Percentiles rank a stretch among this genome's conserved stretches.
Conservation (phyloP, 2,888 invertebrate species). For the Linyphia triangularis region DNA sequence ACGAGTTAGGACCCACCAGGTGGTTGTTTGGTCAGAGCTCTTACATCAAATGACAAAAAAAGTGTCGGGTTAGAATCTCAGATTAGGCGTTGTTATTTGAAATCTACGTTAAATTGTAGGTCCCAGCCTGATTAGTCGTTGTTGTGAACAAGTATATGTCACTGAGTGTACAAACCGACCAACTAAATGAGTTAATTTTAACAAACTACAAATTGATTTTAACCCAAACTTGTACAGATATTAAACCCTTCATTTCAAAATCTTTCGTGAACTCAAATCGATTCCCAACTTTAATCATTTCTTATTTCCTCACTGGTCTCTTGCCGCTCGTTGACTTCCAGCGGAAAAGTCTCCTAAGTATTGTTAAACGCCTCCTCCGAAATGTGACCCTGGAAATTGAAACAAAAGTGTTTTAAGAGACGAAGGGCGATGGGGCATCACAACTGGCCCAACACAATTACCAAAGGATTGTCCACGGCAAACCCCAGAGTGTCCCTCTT, state of each 20-base stretch:
- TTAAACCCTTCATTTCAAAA: background rate
- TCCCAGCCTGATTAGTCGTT: too few relatives aligned
- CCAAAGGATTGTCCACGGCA: conserved; percentile 11
- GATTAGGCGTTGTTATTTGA: too few relatives aligned
- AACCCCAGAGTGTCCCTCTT: conserved; percentile 8
- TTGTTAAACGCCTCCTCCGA: background rate
- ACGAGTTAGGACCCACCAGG: too few relatives aligned
- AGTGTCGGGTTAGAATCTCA: too few relatives aligned
- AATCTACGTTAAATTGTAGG: too few relatives aligned
- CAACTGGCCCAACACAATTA: conserved; percentile 56
- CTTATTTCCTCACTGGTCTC: background rate
- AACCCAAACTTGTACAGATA: background rate
- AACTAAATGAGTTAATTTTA: too few relatives aligned
- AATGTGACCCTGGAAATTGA: conserved; percentile 4
- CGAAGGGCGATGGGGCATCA: background rate
- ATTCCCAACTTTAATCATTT: background rate
- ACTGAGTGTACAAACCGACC: too few relatives aligned
- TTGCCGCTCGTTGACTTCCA: background rate
- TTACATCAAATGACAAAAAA: too few relatives aligned
- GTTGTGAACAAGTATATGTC: too few relatives aligned
- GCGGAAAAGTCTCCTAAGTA: background rate
- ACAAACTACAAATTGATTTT: too few relatives aligned
- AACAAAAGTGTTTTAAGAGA: conserved; percentile 34
- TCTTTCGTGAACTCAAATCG: background rate
- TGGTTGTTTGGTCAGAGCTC: too few relatives aligned